These are phyloP conservation scores for Drosophila miranda DNA, from an alignment of 1,140 invertebrate genomes.

Conservation along the genomic window DNA sequence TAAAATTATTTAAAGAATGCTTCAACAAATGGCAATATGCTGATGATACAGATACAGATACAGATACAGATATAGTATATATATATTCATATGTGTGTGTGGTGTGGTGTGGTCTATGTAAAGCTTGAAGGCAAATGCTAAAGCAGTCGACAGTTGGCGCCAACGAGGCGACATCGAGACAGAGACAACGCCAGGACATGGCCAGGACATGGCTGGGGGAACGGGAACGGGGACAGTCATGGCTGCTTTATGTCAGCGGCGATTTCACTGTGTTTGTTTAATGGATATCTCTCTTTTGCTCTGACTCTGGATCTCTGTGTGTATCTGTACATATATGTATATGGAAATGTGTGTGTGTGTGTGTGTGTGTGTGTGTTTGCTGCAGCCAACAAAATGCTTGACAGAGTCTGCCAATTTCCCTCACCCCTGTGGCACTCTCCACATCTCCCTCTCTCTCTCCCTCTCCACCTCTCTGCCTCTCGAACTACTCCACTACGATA, in stretches of 20 bases:
- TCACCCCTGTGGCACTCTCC: constrained; percentile 22
- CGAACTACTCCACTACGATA: constrained; percentile 50
- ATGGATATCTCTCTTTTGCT: constrained; percentile 49
- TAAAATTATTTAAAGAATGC: constrained; percentile 23
- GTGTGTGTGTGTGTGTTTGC: constrained; percentile 32
- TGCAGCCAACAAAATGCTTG: constrained; percentile 51
- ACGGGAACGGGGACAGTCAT: constrained; percentile 41
- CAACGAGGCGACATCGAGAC: constrained; percentile 60
- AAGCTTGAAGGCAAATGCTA: constrained; percentile 31
- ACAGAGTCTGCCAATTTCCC: constrained; percentile 55
- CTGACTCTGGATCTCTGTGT: constrained; percentile 6
- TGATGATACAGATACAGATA: constrained; percentile 22
- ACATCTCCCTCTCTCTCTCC: too few relatives aligned
- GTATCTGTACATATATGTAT: not conserved
- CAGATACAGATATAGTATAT: not conserved
- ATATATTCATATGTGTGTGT: constrained; percentile 4
- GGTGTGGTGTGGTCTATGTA: not conserved
- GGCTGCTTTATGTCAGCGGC: constrained; percentile 62
- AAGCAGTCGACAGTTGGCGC: constrained; percentile 57
- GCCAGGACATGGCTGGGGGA: constrained; percentile 7
- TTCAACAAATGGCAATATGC: constrained; percentile 46
- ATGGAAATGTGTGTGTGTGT: not conserved
- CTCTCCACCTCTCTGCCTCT: not conserved
- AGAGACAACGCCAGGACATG: constrained; percentile 11
- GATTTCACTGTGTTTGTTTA: constrained; percentile 62